These are phyloP conservation scores for Acanthornis magna DNA, from an alignment of 2,797 vertebrate species.

Conservation along the genomic window DNA sequence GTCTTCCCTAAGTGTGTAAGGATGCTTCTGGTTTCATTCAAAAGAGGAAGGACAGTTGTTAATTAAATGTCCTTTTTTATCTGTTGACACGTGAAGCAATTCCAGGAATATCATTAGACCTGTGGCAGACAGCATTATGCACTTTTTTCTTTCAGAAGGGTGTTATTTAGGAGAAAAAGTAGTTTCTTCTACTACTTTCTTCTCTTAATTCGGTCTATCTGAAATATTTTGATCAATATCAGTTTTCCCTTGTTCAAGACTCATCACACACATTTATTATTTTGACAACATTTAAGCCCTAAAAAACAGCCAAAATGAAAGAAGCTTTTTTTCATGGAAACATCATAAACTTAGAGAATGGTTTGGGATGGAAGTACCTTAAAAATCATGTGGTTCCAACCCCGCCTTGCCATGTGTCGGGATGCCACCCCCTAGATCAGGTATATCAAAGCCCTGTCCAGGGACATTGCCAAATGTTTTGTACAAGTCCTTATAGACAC, in stretches of 20 bases:
- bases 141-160: neutral
- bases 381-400: neutral
- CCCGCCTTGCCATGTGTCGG: fast-evolving
- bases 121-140: neutral
- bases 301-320: neutral
- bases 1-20: neutral
- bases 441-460: neutral
- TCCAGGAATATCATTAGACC: neutral
- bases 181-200: neutral
- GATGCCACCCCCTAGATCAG: neutral
- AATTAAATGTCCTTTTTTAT: neutral
- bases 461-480: neutral
- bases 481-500: neutral
- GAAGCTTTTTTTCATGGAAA: neutral
- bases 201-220: neutral
- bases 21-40: neutral
- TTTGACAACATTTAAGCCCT: neutral
- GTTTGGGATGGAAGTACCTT: neutral
- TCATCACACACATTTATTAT: neutral
- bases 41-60: neutral
- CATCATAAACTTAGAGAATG: neutral
- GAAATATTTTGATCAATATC: neutral
- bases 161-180: neutral
- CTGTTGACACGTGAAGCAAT: neutral
- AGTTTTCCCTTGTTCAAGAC: neutral